Base-by-base conservation (phyloP, 2,113 vertebrate species). In the Strigops habroptila region DNA sequence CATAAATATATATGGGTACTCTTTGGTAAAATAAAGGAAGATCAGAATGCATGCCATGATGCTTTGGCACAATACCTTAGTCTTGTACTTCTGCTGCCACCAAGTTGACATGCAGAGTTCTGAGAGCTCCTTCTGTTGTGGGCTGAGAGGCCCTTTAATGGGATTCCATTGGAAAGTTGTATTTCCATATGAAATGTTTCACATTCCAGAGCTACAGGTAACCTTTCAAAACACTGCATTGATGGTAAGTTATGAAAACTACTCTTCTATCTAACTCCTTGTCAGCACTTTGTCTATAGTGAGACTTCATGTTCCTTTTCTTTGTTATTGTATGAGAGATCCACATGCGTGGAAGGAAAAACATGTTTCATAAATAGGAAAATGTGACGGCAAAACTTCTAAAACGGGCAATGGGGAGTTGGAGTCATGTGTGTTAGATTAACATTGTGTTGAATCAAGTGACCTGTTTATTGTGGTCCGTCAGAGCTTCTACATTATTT, bases 1-100 rank as follows among this genome's bases (percentile, higher is more conserved):
- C 0, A 0, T 10, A 19, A 79, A 82, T 60, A 49, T 1, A 9
- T 0, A 18, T 0, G 0, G 15, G 3, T 46, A 4, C 3, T 6
- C 52, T 80, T 33, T 81, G 7, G 8, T 62, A 63, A 31, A 27
- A 8, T 3, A 5, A 64, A 60, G 62, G 12, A 4, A 41, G 33
- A 31, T 71, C 4, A 7, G 12, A 48, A 67, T 3, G 24, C 62
- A 3, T 7, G 43, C 22, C 16, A 44, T 68, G 33, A 70, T 3
- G 2, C n/a, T 89, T 79, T 91, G 55, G 65, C 77, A 67, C 43
- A 27, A 1, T 6, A 7, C 18, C 39, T 88, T n/a, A 51, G 30
- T 2, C 44, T 23, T 10, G 28, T 12, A 15, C 8, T 37, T 7
- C 62, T 87, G 82, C 70, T 94, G 82, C 62, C 85, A 78, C 53